Conservation (phyloP, 2,797 vertebrate species). For the Cryptoprocta ferox region DNA sequence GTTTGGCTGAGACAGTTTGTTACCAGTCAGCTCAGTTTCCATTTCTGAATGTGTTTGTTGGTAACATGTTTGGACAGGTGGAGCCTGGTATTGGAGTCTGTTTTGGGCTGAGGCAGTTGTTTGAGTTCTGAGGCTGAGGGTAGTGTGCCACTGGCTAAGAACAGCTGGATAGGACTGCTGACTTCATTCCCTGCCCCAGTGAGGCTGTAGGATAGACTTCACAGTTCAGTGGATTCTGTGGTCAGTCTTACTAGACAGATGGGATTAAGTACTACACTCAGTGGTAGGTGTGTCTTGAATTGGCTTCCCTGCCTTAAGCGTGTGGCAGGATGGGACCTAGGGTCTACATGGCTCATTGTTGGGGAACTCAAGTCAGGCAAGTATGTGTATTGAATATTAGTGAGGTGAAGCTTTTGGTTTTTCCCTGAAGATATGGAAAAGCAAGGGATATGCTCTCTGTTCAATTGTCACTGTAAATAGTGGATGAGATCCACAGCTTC, state of each 20-base stretch:
- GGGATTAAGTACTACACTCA: not conserved
- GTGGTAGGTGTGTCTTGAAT: not conserved
- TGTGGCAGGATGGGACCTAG: not conserved
- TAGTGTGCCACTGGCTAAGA: not conserved
- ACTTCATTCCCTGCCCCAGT: not conserved
- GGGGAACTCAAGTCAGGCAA: not conserved
- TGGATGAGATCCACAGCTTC: not conserved
- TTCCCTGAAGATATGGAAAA: not conserved
- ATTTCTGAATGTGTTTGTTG: not conserved
- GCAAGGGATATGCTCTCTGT: not conserved
- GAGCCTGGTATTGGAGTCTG: not conserved
- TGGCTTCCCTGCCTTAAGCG: not conserved
- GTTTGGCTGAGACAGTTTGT: not conserved
- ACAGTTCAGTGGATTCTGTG: not conserved
- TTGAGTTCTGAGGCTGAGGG: not conserved
- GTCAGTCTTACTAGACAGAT: not conserved
- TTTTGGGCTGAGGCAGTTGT: not conserved
- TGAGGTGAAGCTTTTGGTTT: not conserved
- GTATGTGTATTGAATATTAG: not conserved
- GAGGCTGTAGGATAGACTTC: not conserved
- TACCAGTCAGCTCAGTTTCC: not conserved
- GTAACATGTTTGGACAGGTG: not conserved
- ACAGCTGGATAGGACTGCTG: not conserved
- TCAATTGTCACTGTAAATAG: not conserved
- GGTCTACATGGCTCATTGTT: not conserved